Evolutionary conservation across 2,113 vertebrate genomes (phyloP).

Genomic region (Thinocorus orbignyianus): DNA sequence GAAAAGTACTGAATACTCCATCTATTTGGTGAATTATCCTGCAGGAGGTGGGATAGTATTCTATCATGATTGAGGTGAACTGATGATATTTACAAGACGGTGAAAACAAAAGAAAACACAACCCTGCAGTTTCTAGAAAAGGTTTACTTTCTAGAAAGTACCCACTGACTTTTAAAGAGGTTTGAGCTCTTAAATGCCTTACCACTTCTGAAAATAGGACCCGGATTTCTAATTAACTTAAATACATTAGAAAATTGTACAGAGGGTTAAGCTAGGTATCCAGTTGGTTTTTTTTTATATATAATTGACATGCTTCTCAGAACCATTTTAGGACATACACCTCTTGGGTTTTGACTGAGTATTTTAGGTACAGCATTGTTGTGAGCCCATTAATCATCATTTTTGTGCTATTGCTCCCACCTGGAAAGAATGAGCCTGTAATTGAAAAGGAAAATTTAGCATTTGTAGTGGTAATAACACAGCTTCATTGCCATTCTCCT

Average conservation of each 20-base stretch:
- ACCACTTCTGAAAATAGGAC: background rate
- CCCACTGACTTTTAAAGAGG: background rate
- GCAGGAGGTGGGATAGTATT: background rate
- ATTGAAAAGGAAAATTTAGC: conserved; percentile 44
- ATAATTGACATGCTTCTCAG: background rate
- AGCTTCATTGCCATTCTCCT: background rate
- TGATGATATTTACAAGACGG: background rate
- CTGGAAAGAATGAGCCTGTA: conserved; percentile 17
- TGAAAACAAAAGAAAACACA: background rate
- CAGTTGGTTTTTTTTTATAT: background rate
- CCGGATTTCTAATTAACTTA: background rate
- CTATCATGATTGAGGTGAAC: background rate
- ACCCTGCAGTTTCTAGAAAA: background rate
- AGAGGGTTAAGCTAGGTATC: background rate
- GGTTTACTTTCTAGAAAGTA: background rate
- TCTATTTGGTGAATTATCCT: background rate
- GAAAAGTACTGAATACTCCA: background rate
- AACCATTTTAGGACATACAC: background rate
- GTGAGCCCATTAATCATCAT: background rate
- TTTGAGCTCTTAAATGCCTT: background rate
- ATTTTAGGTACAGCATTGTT: background rate
- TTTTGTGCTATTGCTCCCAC: background rate
- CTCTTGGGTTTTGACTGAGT: background rate
- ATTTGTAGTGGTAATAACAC: conserved; percentile 28
- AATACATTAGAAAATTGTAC: background rate